A percentile compares a stretch with the other conserved stretches of the same genome.
These are phyloP conservation scores for Hestina assimilis DNA, from an alignment of 1,140 invertebrate species.

Conservation along the genomic window DNA sequence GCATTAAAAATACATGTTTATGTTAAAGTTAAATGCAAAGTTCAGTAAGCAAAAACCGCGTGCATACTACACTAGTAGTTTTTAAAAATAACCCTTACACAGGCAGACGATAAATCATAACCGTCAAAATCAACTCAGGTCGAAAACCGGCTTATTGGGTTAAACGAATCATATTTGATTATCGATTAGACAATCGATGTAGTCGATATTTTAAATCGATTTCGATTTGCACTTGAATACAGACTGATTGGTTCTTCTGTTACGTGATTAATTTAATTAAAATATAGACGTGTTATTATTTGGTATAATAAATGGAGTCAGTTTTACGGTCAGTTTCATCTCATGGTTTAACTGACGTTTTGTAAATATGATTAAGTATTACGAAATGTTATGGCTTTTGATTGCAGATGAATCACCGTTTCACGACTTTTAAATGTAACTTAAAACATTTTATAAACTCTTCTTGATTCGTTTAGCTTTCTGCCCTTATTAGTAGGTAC, in stretches of 20 bases:
- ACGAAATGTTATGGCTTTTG: conserved; percentile 8
- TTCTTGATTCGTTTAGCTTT: not conserved
- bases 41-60: no score
- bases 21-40: no score
- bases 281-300: conserved; percentile 29
- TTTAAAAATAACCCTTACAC: conserved; percentile 41
- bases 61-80: no score
- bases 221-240: conserved; percentile 44
- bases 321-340: conserved; percentile 17
- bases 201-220: conserved; percentile 13
- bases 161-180: conserved; percentile 30
- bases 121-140: conserved; percentile 18
- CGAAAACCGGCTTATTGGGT: conserved; percentile 26
- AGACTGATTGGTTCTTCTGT: conserved; percentile 36
- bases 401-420: conserved; percentile 10
- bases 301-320: conserved; percentile 17
- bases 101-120: conserved; percentile 37
- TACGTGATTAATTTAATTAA: conserved; percentile 49
- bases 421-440: conserved; percentile 1
- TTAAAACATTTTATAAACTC: not conserved
- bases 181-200: conserved; percentile 10
- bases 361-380: conserved; percentile 23
- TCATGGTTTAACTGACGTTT: conserved; percentile 12
- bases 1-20: no score
- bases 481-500: no score